Conservation (phyloP, 2,113 vertebrate genomes). For the Pterocles burchelli region DNA sequence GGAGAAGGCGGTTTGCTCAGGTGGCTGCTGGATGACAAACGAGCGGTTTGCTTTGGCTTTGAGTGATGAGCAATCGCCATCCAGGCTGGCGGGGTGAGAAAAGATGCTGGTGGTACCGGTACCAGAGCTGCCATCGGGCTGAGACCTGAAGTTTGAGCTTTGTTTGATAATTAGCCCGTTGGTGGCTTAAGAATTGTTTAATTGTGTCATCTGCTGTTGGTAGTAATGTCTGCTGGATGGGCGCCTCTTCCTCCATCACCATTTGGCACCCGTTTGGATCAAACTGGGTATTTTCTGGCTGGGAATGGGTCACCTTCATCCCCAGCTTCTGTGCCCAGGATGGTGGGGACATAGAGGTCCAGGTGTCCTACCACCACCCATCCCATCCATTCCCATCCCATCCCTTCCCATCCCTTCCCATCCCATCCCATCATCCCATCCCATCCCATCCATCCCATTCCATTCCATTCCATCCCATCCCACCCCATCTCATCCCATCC, state of each 20-base stretch:
- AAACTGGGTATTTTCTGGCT: neutral
- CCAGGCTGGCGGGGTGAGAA: conserved; percentile 50
- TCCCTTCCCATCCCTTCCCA: no score
- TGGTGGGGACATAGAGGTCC: neutral
- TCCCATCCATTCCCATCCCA: no score
- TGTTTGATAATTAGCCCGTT: conserved; percentile 81
- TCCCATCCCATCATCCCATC: no score
- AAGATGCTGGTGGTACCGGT: neutral
- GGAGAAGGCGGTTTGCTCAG: conserved; percentile 73
- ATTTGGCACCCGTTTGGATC: neutral
- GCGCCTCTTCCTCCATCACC: neutral
- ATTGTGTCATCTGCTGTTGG: conserved; percentile 79
- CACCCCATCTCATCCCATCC: no score
- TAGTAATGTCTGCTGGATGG: neutral
- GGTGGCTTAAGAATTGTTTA: conserved; percentile 79
- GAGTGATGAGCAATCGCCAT: conserved; percentile 87
- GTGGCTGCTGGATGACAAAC: conserved; percentile 87
- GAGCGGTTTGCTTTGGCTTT: conserved; percentile 80
- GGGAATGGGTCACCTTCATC: neutral
- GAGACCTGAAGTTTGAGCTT: conserved; percentile 74
- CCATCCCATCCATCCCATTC: no score
- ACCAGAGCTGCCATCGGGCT: conserved; percentile 57
- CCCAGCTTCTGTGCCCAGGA: accelerated
- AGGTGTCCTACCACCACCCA: accelerated
- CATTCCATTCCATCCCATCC: no score